Conservation (phyloP, 2,888 invertebrate genomes). For the Monopis laevigella region DNA sequence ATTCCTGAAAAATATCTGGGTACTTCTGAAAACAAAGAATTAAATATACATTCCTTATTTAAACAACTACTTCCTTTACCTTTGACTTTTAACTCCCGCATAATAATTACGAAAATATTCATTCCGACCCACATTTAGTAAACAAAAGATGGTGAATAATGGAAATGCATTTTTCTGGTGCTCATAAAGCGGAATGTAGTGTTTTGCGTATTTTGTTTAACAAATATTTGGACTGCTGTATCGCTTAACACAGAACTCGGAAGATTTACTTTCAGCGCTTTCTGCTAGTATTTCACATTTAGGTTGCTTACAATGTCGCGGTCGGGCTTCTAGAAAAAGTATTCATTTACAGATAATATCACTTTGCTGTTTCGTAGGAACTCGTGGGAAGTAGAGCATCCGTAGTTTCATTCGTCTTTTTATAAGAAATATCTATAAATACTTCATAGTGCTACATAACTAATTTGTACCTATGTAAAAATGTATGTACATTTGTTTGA, state of each 20-base stretch:
- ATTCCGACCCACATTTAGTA: conserved; percentile 4
- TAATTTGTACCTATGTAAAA: too few species aligned
- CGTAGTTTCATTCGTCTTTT: too few species aligned
- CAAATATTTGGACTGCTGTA: conserved; percentile 1
- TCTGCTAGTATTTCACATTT: conserved; percentile 10
- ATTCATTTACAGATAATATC: not conserved
- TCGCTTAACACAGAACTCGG: not conserved
- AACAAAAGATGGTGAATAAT: conserved; percentile 9
- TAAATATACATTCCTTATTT: not conserved
- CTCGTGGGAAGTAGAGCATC: not conserved
- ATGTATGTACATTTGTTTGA: too few species aligned
- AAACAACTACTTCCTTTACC: not conserved
- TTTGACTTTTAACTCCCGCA: not conserved
- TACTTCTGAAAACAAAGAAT: not conserved
- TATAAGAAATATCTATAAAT: not conserved
- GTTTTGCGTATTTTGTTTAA: conserved; percentile 9
- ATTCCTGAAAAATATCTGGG: too few species aligned
- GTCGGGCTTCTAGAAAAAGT: not conserved
- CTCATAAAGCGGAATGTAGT: conserved; percentile 1
- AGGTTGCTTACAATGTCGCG: conserved; percentile 9
- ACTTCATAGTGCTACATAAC: not conserved
- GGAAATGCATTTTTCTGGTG: conserved; percentile 1
- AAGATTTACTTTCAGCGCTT: conserved; percentile 8
- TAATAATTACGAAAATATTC: conserved; percentile 1
- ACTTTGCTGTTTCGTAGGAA: not conserved